Base-by-base conservation (phyloP, 2,888 invertebrate species). In the Acrocyrtus sp. region DNA sequence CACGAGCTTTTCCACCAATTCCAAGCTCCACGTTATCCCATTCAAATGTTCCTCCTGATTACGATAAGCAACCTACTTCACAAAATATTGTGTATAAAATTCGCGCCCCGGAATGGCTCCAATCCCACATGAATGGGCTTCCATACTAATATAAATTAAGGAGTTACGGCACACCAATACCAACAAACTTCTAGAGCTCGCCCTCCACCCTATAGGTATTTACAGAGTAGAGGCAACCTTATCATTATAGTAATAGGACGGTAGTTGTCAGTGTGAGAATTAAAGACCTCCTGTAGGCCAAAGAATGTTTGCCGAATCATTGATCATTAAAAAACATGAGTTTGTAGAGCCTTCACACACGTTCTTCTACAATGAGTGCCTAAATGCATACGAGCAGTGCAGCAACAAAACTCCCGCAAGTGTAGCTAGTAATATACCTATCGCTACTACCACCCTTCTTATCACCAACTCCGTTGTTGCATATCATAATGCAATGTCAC, bases 241-340 rank as follows among this genome's bases (percentile, higher is more conserved):
- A n/a, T n/a, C n/a, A 53, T 34, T 8, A 53, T 15, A 34, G 12
- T 34, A 34, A 34, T 8, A 34, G 34, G 34, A 34, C 12, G 34
- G 34, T 12, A 3, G 10, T 10, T 19, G 50, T 17, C 53, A 27
- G 26, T 51, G 51, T 51, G 51, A 39, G 19, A 57, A 57, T 24
- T 48, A 24, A 19, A 70, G 69, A 72, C 72, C 72, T 65, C 72
- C 72, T 62, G 72, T 60, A 53, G 72, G 58, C 65, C 21, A 47
- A 58, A 54, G 72, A 72, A 72, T 72, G 72, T 26, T 72, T 19
- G 47, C n/a, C 47, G 72, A 72, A 72, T 65, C 72, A 72, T 72
- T 72, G 72, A 72, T 72, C 72, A 65, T 72, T 72, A 72, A 72
- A 70, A 72, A 63, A 60, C 72, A 72, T 72, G 65, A 72, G 65